These are phyloP conservation scores for Phylloscopus trochiloides DNA, from an alignment of 2,113 vertebrate species.

Conservation along the genomic window DNA sequence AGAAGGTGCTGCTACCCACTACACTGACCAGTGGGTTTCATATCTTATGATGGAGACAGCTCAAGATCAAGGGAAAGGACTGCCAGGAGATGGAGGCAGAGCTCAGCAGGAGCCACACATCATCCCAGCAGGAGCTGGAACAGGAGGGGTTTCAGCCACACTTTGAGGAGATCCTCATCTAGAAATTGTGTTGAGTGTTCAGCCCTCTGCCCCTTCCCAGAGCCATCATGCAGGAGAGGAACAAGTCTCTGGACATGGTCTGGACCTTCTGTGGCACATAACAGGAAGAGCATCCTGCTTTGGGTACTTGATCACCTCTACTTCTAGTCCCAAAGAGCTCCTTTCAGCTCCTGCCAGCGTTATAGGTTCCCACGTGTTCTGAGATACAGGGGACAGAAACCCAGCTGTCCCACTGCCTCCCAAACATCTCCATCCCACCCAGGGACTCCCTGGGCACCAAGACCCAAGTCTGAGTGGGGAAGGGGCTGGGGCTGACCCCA, in stretches of 20 bases:
- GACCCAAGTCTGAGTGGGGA: background rate
- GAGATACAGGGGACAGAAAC: constrained; percentile 44
- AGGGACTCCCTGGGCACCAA: constrained; percentile 54
- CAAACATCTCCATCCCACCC: constrained; percentile 73
- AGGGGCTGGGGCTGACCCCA: background rate
- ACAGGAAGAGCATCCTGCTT: background rate
- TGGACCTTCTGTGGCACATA: background rate
- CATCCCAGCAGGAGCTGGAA: background rate
- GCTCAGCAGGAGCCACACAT: background rate
- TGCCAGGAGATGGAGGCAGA: background rate
- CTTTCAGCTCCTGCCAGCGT: background rate
- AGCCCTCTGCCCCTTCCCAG: background rate
- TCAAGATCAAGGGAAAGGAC: background rate
- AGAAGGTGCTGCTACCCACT: background rate
- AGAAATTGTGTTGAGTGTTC: background rate
- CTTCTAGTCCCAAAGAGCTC: background rate
- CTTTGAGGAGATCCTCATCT: background rate
- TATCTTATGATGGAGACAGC: background rate
- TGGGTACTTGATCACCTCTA: background rate
- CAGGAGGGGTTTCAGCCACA: background rate
- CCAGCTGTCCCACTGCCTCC: constrained; percentile 74
- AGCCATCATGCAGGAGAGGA: background rate
- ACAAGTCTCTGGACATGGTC: background rate
- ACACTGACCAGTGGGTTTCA: rapidly evolving
- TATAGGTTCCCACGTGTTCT: constrained; percentile 69